Conservation (phyloP, 2,888 invertebrate species). For the Polydrusus pterygomalis region DNA sequence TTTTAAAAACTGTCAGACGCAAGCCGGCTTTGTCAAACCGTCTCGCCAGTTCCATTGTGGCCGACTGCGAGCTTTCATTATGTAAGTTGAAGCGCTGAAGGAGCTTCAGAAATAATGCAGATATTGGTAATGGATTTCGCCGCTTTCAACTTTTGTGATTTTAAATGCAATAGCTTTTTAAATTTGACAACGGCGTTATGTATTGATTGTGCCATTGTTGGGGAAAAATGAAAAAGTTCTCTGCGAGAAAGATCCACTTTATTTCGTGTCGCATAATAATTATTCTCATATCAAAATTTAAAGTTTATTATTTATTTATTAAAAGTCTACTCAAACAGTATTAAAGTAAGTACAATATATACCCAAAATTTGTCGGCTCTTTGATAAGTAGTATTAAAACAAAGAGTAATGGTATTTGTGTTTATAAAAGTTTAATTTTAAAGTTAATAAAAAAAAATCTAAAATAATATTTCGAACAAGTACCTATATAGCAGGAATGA, state of each 20-base stretch:
- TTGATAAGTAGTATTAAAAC: too few relatives aligned
- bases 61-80: conserved; percentile 69
- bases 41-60: conserved; percentile 69
- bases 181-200: conserved; percentile 61
- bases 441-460: too few relatives aligned
- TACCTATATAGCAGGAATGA: too few relatives aligned
- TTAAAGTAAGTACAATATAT: too few relatives aligned
- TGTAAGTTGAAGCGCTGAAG: conserved; percentile 70
- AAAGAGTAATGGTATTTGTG: too few relatives aligned
- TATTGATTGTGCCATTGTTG: conserved; percentile 38
- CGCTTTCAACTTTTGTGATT: conserved; percentile 67
- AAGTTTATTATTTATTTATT: too few relatives aligned
- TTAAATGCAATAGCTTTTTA: conserved; percentile 66
- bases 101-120: conserved; percentile 70
- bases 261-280: conserved; percentile 19
- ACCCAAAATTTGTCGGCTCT: too few relatives aligned
- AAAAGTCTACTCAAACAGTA: too few relatives aligned
- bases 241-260: conserved; percentile 12
- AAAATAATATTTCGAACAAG: too few relatives aligned
- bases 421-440: too few relatives aligned
- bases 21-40: conserved; percentile 61
- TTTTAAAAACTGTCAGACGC: conserved; percentile 71
- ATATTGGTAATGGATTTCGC: conserved; percentile 71
- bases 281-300: conserved; percentile 7
- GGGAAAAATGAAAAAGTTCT: conserved; percentile 28